Base-by-base conservation (phyloP, 2,113 vertebrate genomes). In the Dicentrarchus labrax region DNA sequence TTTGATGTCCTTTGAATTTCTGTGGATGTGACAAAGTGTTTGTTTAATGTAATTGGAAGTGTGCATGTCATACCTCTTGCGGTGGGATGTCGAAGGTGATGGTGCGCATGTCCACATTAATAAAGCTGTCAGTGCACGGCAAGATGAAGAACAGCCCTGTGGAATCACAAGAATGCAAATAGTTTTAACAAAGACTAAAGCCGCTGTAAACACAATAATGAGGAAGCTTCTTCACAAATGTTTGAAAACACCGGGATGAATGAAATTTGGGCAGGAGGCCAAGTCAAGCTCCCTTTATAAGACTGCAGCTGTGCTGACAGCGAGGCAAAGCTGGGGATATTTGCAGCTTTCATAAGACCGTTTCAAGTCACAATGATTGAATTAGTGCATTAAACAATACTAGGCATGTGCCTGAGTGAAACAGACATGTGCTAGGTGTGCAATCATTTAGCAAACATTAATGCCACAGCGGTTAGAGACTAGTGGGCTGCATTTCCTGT, bases 101-200 rank as follows among this genome's bases (percentile, higher is more conserved):
- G 45, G 98, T 99, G 78, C 98, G 97, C 97, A 99, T 98, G 94
- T 99, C 98, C 93, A 99, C 98, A 54, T 98, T 99, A 90, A 98
- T 97, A 80, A 98, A 97, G 93, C 91, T 98, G 96, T 99, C 98
- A 0, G 98, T 99, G 94, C 98, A 99, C 0, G 98, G 98, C 89
- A 99, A 88, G 89, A 99, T 85, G 11, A 99, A 98, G 94, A 99
- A 98, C 87, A 99, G 91, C 67, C 98, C 98, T 99, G 95, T n/a
- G 82, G 78, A 88, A 80, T 56, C 69, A 91, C 68, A 86, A 45
- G 70, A 80, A 88, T 30, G 85, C 83, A 91, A 86, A 90, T 54
- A 86, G 75, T 69, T 82, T 86, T 22, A 87, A 84, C 77, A 86
- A 72, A 88, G 66, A 86, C 75, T 79, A 71, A 88, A 76, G 82